Percentiles rank a stretch among this genome's conserved stretches.
Conservation (phyloP, 2,888 invertebrate species). For the Polymixis flavicincta region DNA sequence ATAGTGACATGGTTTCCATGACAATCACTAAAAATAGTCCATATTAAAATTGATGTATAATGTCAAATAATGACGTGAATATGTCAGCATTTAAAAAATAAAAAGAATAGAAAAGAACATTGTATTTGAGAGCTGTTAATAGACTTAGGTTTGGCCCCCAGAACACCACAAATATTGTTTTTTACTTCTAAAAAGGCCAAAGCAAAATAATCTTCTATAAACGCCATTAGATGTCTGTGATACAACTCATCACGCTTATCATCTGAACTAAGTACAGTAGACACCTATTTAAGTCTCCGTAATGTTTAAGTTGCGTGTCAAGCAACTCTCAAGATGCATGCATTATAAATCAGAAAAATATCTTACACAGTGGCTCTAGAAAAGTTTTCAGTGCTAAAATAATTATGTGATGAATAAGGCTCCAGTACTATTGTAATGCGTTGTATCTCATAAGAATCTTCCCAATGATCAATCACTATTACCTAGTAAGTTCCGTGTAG, state of each 20-base stretch:
- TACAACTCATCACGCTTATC: conserved; percentile 25
- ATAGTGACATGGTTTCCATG: no score
- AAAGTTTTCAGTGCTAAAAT: conserved; percentile 23
- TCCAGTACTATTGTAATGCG: not conserved
- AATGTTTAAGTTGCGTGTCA: conserved; percentile 47
- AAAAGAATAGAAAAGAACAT: no score
- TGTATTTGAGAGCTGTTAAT: no score
- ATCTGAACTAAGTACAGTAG: conserved; percentile 1
- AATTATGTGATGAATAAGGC: not conserved
- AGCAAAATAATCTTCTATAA: not conserved
- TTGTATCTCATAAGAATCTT: not conserved
- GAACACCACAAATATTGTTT: not conserved
- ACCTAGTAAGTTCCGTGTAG: no score
- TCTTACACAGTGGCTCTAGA: conserved; percentile 4
- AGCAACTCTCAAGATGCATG: conserved; percentile 24
- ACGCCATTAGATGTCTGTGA: not conserved
- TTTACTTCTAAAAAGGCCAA: not conserved
- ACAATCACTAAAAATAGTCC: no score
- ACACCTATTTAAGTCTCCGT: conserved; percentile 17
- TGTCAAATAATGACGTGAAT: no score
- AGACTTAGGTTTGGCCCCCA: no score
- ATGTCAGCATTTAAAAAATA: no score
- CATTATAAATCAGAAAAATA: conserved; percentile 33
- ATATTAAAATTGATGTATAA: no score
- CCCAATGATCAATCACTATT: not conserved